Evolutionary conservation across 2,113 vertebrate genomes (phyloP), one percentile per base, ranked within the genome.

Genomic region (Donacobius atricapilla): DNA sequence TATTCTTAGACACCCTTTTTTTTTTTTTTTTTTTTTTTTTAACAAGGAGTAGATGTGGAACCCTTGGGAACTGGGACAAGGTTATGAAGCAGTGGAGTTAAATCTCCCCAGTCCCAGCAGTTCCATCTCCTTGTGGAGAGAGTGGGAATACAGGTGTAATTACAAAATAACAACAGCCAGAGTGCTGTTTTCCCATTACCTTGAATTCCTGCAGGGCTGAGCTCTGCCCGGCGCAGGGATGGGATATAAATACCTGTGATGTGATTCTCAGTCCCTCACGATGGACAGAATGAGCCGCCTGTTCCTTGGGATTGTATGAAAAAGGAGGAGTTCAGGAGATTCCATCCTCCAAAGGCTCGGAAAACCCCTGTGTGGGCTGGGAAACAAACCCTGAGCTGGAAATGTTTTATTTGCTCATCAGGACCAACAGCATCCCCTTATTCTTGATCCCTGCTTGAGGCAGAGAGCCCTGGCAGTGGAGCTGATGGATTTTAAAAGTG

Each of bases 21-120:
- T 71, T 76, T 70, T 21, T n/a, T 54, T 56, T 56, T 57, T 11
- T 50, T 71, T 71, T 75, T 18, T n/a, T 37, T 72, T 72, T 40
- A 33, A 40, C 8, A 17, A 69, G 42, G 70, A 66, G 30, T 21
- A 22, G 54, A n/a, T 57, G 45, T 33, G 4, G 70, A 92, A 58
- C 94, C 80, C 68, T 90, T 95, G 91, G 71, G 89, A 93, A 63
- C 54, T 70, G 21, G 86, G 82, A 33, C 79, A 73, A 77, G 68
- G 82, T 79, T 58, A 42, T 35, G 45, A 28, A 92, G n/a, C 91
- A 71, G 21, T 42, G 47, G 58, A 66, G 51, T 84, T 68, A 4
- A 54, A 63, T 39, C 35, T 91, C 65, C 28, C 3, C 64, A 47
- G 14, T 53, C 71, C 27, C 69, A 84, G 56, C 47, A 66, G 14